Evolutionary conservation across 1,140 invertebrate genomes (phyloP), one percentile per base, ranked within the genome.

Genomic region (Propsilocerus akamusi): DNA sequence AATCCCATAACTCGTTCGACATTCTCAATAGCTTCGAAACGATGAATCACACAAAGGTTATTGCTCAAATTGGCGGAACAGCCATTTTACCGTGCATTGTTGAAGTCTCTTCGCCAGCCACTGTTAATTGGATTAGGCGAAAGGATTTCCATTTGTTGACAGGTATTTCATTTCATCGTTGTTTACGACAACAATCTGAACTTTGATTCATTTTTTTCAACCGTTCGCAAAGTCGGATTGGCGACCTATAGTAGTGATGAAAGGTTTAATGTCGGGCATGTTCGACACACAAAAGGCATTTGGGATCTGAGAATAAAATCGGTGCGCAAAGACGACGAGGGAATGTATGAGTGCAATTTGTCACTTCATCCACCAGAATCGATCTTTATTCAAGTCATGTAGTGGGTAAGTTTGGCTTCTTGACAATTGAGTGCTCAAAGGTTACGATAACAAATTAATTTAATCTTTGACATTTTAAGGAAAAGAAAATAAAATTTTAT

Each of bases 311-410:
- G 80, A 53, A 80, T 86, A 57, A 78, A 80, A 57, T 74, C 74
- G 53, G 81, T 84, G 7, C 77, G 74, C 26, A 67, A 74, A 6
- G 68, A 75, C 12, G 83, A 87, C 58, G 76, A 73, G 6, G 83
- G 82, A 12, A 63, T 81, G 22, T 86, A 86, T 59, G 82, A 86
- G 64, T 86, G 83, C 63, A 83, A 86, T 73, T 74, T 86, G 54
- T 83, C 81, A 47, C 80, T 81, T 37, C 80, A 86, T 65, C 83
- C 83, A 48, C 81, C 83, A 49, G 75, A 78, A 46, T 83, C 80
- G 62, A 80, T 83, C 64, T 78, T 83, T 64, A 67, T 86, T 49
- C 73, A 75, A 56, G 70, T 87, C 53, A 75, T 63, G 81, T 87
- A 53, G 79, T 85, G 53, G 81, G 83, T 86, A 72, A 79, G 81